A percentile compares a stretch with the other conserved stretches of the same genome.
phyloP scores from a whole-genome alignment of 1,140 invertebrate genomes.

The Drosophila nikananu region DNA sequence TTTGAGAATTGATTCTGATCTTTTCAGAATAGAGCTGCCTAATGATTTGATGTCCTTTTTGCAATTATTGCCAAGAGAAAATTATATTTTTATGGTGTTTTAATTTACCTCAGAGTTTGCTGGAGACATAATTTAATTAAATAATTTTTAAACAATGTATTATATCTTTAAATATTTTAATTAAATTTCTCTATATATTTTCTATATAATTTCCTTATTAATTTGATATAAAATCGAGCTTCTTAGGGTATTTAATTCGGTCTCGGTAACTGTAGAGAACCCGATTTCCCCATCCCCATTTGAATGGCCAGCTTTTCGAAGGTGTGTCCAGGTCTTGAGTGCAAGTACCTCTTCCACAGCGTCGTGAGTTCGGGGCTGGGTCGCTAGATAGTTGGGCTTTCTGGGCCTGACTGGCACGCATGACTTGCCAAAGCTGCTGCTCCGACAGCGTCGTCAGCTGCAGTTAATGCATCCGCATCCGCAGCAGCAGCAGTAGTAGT shows the following conservation, averaged over 20 bases:
- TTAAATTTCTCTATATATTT: too few species aligned
- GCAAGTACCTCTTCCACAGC: slow-evolving; percentile 27
- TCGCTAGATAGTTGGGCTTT: slow-evolving; percentile 15
- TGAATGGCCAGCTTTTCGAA: slow-evolving; percentile 10
- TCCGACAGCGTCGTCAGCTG: slow-evolving; percentile 32
- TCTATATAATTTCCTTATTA: not conserved
- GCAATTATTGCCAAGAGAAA: not conserved
- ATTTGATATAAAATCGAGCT: too few species aligned
- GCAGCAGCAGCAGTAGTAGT: slow-evolving; percentile 17
- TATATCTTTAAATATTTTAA: not conserved
- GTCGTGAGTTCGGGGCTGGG: slow-evolving; percentile 16
- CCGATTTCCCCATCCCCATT: not conserved
- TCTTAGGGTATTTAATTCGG: slow-evolving; percentile 5
- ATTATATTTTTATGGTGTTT: not conserved
- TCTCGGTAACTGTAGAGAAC: not conserved
- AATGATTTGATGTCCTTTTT: not conserved
- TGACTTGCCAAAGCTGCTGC: slow-evolving; percentile 66
- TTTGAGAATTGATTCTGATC: too few species aligned
- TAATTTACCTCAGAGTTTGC: not conserved
- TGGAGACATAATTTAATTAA: not conserved
- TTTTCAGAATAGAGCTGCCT: too few species aligned
- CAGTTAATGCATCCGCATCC: slow-evolving; percentile 33
- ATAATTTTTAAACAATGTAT: too few species aligned
- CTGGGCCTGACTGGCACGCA: slow-evolving; percentile 54
- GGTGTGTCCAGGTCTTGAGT: slow-evolving; percentile 62